A percentile compares a stretch with the other conserved stretches of the same genome.
Evolutionary conservation across 2,797 vertebrate genomes (phyloP).

Genomic region (Parambassis ranga): DNA sequence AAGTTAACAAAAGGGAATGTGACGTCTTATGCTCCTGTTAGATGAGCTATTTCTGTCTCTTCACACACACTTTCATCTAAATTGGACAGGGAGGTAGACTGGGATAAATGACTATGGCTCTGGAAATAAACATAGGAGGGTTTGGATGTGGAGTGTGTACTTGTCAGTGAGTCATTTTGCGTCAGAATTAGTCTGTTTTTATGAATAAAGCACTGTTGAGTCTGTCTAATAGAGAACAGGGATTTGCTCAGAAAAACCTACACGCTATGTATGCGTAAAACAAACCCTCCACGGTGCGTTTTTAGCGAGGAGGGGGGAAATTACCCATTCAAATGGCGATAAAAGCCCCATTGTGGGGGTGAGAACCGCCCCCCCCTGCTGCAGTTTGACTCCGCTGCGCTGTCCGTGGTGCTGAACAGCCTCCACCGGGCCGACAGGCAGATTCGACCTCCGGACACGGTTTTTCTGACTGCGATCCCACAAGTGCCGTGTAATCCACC

Average conservation of each 20-base stretch:
- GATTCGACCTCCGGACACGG: constrained; percentile 3
- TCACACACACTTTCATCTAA: not conserved
- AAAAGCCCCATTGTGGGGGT: constrained; percentile 10
- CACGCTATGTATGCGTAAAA: not conserved
- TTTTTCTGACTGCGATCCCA: constrained; percentile 12
- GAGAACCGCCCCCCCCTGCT: not conserved
- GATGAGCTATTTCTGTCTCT: not conserved
- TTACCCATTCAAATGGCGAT: not conserved
- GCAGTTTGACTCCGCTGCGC: constrained; percentile 25
- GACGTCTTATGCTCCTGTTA: not conserved
- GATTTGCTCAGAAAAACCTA: not conserved
- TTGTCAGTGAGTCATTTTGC: constrained; percentile 33
- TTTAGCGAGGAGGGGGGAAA: not conserved
- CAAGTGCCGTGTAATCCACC: constrained; percentile 50
- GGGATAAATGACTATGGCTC: not conserved
- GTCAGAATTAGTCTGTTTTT: constrained; percentile 13
- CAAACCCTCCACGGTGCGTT: not conserved
- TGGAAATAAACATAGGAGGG: not conserved
- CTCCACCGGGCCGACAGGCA: not conserved
- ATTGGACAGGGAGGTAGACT: not conserved
- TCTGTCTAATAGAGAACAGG: not conserved
- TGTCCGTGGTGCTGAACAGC: constrained; percentile 65
- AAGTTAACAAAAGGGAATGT: too few relatives aligned
- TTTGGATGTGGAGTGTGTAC: not conserved
- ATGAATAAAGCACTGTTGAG: constrained; percentile 1